These are phyloP conservation scores for Actinemys pallida DNA, from an alignment of 2,113 vertebrate genomes.

Conservation along the genomic window DNA sequence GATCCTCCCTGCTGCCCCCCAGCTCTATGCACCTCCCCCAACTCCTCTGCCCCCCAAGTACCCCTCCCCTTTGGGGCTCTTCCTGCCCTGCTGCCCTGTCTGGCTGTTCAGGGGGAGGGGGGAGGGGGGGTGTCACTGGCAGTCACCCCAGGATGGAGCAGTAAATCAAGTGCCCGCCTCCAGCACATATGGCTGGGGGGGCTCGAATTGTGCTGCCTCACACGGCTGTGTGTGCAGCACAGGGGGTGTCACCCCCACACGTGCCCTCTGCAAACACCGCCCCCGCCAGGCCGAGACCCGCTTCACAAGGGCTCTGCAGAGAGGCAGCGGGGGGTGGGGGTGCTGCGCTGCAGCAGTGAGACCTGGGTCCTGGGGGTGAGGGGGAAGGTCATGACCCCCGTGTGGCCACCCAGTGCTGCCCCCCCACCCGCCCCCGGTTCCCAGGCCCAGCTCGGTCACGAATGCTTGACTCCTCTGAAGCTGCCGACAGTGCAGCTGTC, in stretches of 20 bases:
- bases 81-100: slow-evolving; percentile 62
- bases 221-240: background rate
- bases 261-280: no score
- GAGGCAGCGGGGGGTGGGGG: no score
- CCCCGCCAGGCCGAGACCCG: background rate
- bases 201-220: background rate
- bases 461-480: background rate
- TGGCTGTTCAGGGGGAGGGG: background rate
- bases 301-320: no score
- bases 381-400: background rate
- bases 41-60: no score
- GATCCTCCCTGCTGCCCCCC: no score
- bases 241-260: background rate
- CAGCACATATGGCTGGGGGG: background rate
- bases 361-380: no score
- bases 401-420: background rate
- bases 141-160: no score
- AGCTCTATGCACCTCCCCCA: no score
- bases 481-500: background rate
- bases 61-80: background rate
- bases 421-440: background rate
- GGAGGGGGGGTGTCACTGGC: background rate
- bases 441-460: background rate
- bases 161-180: no score
- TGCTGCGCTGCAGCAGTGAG: no score